Conservation (phyloP, 1,140 invertebrate species). For the Camponotus vicinus region DNA sequence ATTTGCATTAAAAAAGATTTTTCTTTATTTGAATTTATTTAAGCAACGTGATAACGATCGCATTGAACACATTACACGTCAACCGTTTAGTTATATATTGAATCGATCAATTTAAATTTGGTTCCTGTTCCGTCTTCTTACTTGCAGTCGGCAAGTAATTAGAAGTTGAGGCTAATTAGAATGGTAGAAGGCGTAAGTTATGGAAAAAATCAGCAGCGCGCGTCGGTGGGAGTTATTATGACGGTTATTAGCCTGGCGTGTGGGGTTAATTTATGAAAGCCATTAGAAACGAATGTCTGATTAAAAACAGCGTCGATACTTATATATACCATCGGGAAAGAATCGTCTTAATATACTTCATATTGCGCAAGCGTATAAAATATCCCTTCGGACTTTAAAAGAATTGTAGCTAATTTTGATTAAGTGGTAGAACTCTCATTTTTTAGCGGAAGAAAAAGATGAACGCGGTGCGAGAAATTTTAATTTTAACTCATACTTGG, state of each 20-base stretch:
- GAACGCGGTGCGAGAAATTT: constrained; percentile 16
- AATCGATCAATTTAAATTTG: constrained; percentile 13
- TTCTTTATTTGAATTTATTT: not conserved
- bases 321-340: constrained; percentile 17
- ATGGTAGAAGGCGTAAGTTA: constrained; percentile 34
- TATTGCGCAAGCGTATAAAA: constrained; percentile 41
- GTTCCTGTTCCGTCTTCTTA: constrained; percentile 20
- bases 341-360: constrained; percentile 3
- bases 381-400: not conserved
- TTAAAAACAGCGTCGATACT: constrained; percentile 38
- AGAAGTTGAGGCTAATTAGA: constrained; percentile 48
- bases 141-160: constrained; percentile 47
- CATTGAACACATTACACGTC: not conserved
- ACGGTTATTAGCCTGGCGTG: constrained; percentile 19
- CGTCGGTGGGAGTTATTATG: constrained; percentile 43
- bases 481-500: not conserved
- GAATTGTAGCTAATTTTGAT: not conserved
- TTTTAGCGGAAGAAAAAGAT: constrained; percentile 25
- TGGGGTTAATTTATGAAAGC: constrained; percentile 49
- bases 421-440: not conserved
- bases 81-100: not conserved
- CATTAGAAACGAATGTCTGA: constrained; percentile 30
- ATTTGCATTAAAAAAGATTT: not conserved
- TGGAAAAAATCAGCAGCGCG: constrained; percentile 50
- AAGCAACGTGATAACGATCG: not conserved